A percentile compares a stretch with the other conserved stretches of the same genome.
phyloP scores from a whole-genome alignment of 2,113 vertebrate species.

The Ranitomeya imitator region DNA sequence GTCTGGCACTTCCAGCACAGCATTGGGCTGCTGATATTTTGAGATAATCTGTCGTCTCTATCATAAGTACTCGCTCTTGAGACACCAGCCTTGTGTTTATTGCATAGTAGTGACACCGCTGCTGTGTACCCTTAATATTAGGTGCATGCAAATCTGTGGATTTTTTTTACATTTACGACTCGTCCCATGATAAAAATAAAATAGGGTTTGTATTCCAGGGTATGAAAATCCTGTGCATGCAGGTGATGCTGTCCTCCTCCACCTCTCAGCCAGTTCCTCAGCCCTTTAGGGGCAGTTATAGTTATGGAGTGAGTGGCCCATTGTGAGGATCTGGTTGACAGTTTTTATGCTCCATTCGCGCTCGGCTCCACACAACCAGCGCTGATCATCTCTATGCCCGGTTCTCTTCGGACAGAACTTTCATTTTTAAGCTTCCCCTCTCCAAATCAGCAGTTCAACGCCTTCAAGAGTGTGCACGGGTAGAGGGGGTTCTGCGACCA shows the following conservation, averaged over 20 bases:
- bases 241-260: constrained; percentile 19
- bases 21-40: neutral
- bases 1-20: neutral
- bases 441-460: constrained; percentile 62
- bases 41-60: neutral
- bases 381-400: constrained; percentile 54
- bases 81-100: constrained; percentile 69
- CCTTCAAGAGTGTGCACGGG: constrained; percentile 57
- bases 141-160: constrained; percentile 60
- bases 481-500: constrained; percentile 75
- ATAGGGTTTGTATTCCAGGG: constrained; percentile 33
- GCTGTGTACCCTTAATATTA: constrained; percentile 60
- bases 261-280: constrained; percentile 53
- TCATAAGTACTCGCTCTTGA: constrained; percentile 53
- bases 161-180: constrained; percentile 58
- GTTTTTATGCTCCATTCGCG: constrained; percentile 66
- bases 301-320: constrained; percentile 76
- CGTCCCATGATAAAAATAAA: constrained; percentile 8
- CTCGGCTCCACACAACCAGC: constrained; percentile 73
- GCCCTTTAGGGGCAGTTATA: constrained; percentile 65
- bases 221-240: constrained; percentile 23
- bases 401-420: constrained; percentile 17
- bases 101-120: constrained; percentile 75
- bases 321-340: constrained; percentile 68
- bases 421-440: constrained; percentile 54